These are phyloP conservation scores for Cataglyphis altisquamis DNA, from an alignment of 2,888 invertebrate genomes.

Conservation along the genomic window DNA sequence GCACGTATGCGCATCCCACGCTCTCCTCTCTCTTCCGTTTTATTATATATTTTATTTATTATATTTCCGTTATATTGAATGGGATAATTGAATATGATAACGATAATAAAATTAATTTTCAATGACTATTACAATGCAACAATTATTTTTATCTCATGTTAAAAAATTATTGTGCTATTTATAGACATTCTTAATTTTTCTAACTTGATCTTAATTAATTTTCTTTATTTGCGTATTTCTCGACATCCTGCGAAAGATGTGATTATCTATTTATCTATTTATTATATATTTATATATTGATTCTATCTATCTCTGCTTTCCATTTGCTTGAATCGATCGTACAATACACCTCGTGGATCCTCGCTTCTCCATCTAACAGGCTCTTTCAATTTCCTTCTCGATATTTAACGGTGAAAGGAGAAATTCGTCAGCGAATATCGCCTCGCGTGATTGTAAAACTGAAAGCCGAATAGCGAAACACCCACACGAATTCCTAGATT, in stretches of 20 bases:
- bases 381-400: conserved; percentile 62
- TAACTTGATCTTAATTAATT: not conserved
- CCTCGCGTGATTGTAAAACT: conserved; percentile 45
- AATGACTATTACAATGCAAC: not conserved
- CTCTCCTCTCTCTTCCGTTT: conserved; percentile 43
- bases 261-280: not conserved
- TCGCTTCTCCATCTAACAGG: not conserved
- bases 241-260: not conserved
- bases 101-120: not conserved
- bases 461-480: conserved; percentile 65
- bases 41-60: conserved; percentile 29
- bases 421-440: conserved; percentile 65
- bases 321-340: not conserved
- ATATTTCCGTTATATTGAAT: conserved; percentile 30
- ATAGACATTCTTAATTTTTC: not conserved
- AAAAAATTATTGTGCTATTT: not conserved
- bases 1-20: conserved; percentile 51
- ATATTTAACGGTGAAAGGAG: conserved; percentile 70
- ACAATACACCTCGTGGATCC: not conserved
- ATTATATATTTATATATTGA: too few species aligned
- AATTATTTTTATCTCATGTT: not conserved
- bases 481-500: conserved; percentile 80
- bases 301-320: not conserved
- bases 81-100: not conserved
- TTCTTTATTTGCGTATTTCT: not conserved